Percentiles rank a stretch among this genome's conserved stretches.
Conservation (phyloP, 2,888 invertebrate genomes). For the Pristionchus japonicus region DNA sequence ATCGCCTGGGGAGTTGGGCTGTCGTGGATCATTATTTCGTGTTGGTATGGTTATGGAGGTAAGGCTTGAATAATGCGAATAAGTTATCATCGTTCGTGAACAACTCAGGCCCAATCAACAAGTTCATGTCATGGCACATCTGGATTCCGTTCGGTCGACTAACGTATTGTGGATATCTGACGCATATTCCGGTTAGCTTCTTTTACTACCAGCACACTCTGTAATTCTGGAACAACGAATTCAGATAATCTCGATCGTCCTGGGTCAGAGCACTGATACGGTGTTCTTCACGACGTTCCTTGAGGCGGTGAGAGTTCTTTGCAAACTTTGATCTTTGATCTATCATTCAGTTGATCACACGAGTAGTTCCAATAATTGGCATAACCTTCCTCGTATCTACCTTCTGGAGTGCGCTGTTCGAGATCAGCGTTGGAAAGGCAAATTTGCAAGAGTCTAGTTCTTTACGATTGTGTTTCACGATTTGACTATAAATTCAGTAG, state of each 20-base stretch:
- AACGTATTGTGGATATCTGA: slow-evolving; percentile 54
- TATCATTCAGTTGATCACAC: neutral
- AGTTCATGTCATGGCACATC: slow-evolving; percentile 56
- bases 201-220: too few relatives aligned
- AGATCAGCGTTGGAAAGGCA: slow-evolving; percentile 41
- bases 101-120: slow-evolving; percentile 53
- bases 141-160: slow-evolving; percentile 57
- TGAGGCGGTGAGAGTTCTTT: too few relatives aligned
- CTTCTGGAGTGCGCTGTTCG: slow-evolving; percentile 39
- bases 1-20: slow-evolving; percentile 26
- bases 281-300: slow-evolving; percentile 27
- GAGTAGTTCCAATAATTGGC: neutral
- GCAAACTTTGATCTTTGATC: neutral
- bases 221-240: neutral
- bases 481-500: too few relatives aligned
- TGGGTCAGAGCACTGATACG: slow-evolving; percentile 5
- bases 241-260: neutral
- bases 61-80: too few relatives aligned
- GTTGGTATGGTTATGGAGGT: slow-evolving; percentile 41
- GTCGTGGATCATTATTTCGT: slow-evolving; percentile 17
- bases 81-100: neutral
- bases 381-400: neutral
- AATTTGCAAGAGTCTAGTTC: neutral
- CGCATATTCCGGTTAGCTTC: slow-evolving; percentile 48
- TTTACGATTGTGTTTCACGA: neutral